phyloP scores from a whole-genome alignment of 2,888 invertebrate species.

The Hemithea aestivaria region DNA sequence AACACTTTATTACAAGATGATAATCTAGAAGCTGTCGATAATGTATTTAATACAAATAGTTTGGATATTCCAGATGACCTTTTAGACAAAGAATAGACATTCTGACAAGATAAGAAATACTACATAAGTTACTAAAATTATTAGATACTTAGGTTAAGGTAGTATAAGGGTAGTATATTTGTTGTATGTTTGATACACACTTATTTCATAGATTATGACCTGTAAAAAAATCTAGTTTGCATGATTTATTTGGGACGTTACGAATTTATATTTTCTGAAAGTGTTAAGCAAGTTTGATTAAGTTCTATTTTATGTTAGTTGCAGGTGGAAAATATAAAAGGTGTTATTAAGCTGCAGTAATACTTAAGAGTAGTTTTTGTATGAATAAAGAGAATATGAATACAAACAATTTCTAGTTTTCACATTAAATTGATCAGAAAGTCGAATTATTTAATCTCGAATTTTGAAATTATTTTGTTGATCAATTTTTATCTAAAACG shows the following conservation, averaged over 20 bases:
- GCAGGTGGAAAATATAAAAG: too few species aligned
- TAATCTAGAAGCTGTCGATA: slow-evolving; percentile 28
- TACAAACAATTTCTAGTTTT: too few species aligned
- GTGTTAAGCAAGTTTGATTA: too few species aligned
- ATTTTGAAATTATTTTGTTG: too few species aligned
- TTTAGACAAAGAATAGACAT: slow-evolving; percentile 5
- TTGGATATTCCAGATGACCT: slow-evolving; percentile 16
- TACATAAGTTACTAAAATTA: slow-evolving; percentile 9
- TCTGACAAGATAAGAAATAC: slow-evolving; percentile 3
- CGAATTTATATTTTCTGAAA: background rate
- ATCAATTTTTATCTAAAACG: too few species aligned
- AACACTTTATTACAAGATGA: slow-evolving; percentile 56
- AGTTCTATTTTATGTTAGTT: too few species aligned
- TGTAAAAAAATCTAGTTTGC: background rate
- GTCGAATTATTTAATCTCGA: too few species aligned
- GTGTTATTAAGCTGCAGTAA: too few species aligned
- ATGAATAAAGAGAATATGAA: too few species aligned
- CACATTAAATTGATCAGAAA: too few species aligned
- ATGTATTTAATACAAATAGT: slow-evolving; percentile 13
- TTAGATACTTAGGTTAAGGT: slow-evolving; percentile 6
- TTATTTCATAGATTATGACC: background rate
- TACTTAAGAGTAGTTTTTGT: too few species aligned
- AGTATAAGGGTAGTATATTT: slow-evolving; percentile 9
- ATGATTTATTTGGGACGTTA: background rate
- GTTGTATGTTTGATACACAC: slow-evolving; percentile 8